Conservation (phyloP, 2,797 vertebrate genomes). For the Spinus olivaceus region DNA sequence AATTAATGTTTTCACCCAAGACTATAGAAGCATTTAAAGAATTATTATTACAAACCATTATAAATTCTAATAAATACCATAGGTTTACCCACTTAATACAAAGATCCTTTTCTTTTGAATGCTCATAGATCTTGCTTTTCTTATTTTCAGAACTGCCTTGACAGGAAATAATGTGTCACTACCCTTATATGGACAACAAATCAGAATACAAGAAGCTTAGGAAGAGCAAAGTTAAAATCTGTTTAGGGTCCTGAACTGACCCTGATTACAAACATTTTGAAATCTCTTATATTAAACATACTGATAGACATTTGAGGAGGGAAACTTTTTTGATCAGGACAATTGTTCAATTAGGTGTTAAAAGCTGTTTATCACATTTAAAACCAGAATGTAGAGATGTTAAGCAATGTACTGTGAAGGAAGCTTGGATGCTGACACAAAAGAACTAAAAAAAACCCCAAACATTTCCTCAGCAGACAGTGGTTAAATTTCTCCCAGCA, state of each 20-base stretch:
- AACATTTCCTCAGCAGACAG: background rate
- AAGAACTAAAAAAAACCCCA: background rate
- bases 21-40: background rate
- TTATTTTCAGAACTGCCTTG: background rate
- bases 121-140: background rate
- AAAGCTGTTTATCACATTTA: background rate
- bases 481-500: background rate
- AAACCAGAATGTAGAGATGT: background rate
- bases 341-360: background rate
- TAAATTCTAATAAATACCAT: background rate
- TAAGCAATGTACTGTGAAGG: background rate
- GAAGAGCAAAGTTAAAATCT: background rate
- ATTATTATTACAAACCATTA: background rate
- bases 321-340: background rate
- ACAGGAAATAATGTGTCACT: background rate
- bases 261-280: background rate
- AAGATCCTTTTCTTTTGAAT: background rate
- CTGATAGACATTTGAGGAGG: background rate
- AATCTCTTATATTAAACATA: background rate
- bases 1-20: background rate
- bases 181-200: background rate
- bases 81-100: background rate
- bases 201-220: background rate
- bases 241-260: background rate
- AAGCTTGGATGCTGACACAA: conserved; percentile 3